Evolutionary conservation across 2,797 vertebrate genomes (phyloP).

Genomic region (Micropoecilia bifurca): DNA sequence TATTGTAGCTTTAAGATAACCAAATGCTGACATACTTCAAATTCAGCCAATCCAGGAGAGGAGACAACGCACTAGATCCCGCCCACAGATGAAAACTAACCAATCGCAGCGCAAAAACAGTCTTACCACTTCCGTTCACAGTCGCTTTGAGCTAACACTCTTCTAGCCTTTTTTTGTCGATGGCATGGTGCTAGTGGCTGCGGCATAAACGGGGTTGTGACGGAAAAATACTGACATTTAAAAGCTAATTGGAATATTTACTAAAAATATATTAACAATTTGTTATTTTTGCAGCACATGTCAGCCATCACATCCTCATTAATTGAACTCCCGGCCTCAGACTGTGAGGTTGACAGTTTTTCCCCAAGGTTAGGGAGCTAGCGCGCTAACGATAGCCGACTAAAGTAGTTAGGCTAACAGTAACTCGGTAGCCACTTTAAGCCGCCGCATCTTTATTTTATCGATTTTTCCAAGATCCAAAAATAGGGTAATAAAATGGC

Average conservation of each 20-base stretch:
- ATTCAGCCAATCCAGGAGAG: constrained; percentile 46
- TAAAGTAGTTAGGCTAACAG: constrained; percentile 69
- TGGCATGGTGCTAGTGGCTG: constrained; percentile 72
- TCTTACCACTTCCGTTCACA: constrained; percentile 53
- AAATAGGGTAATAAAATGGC: constrained; percentile 78
- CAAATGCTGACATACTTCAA: constrained; percentile 57
- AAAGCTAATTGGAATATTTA: constrained; percentile 24
- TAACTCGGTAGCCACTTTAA: constrained; percentile 46
- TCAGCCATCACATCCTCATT: constrained; percentile 34
- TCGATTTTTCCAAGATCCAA: constrained; percentile 23
- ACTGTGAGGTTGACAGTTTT: constrained; percentile 69
- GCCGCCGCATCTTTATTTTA: constrained; percentile 12
- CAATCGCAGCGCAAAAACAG: constrained; percentile 44
- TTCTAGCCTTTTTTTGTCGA: constrained; percentile 65
- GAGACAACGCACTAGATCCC: not conserved
- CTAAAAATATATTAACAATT: constrained; percentile 25
- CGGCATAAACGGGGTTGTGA: constrained; percentile 36
- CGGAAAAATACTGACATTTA: constrained; percentile 36
- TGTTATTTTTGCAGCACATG: constrained; percentile 51
- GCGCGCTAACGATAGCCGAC: constrained; percentile 77
- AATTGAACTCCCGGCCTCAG: constrained; percentile 45
- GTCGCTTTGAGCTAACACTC: constrained; percentile 61
- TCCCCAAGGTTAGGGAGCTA: constrained; percentile 76
- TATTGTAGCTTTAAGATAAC: constrained; percentile 47
- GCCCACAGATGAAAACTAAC: constrained; percentile 14